Conservation (phyloP, 2,888 invertebrate genomes). For the Orthonevra nobilis region DNA sequence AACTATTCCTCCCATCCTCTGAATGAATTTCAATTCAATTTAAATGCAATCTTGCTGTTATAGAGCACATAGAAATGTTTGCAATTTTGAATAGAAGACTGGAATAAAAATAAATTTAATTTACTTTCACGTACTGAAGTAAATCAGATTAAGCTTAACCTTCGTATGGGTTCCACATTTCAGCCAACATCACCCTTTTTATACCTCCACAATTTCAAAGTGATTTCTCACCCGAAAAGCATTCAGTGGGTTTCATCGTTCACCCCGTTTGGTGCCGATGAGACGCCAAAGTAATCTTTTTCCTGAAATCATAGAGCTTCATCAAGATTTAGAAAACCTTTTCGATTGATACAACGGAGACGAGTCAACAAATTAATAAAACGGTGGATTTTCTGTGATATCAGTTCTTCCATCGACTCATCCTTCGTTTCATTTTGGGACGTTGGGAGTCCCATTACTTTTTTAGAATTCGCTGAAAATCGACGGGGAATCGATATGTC, state of each 20-base stretch:
- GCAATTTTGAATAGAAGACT: no score
- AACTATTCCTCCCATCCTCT: no score
- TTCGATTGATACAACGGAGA: conserved; percentile 12
- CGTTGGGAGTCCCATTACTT: no score
- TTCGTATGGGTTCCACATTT: conserved; percentile 8
- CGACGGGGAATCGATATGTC: background rate
- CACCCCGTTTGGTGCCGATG: background rate
- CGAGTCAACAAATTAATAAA: conserved; percentile 22
- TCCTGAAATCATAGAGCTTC: conserved; percentile 23
- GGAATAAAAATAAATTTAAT: background rate
- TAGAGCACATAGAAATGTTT: no score
- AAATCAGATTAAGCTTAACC: conserved; percentile 14
- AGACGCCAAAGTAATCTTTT: conserved; percentile 28
- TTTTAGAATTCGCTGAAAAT: background rate
- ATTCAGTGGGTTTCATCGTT: conserved; percentile 12
- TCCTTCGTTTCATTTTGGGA: no score
- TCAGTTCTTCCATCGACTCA: conserved; percentile 3
- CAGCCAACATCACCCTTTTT: background rate
- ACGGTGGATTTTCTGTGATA: conserved; percentile 14
- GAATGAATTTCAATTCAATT: no score
- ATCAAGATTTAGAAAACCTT: conserved; percentile 24
- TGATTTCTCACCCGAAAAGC: conserved; percentile 18
- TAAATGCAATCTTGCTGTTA: no score
- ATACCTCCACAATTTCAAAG: background rate
- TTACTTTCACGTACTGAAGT: background rate